phyloP scores from a whole-genome alignment of 2,888 invertebrate species.

The Fissipunctia ypsillon region DNA sequence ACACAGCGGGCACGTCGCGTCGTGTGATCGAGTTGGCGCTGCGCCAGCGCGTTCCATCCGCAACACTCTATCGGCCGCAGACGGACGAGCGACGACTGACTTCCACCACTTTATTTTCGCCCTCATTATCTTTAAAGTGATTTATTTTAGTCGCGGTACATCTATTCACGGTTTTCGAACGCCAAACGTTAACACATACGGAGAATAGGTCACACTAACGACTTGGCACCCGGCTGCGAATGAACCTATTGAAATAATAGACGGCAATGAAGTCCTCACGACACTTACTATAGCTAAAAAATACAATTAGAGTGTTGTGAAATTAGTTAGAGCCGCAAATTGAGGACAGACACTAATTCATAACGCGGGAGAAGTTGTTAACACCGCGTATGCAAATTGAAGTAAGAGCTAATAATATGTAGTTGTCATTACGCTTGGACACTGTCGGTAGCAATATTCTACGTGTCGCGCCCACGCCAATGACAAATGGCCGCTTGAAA shows the following conservation, averaged over 20 bases:
- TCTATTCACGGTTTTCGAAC: conserved; percentile 79
- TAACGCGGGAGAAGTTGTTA: conserved; percentile 73
- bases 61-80: conserved; percentile 81
- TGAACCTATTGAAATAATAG: conserved; percentile 81
- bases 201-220: conserved; percentile 85
- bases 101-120: conserved; percentile 88
- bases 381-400: conserved; percentile 76
- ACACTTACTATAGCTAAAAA: conserved; percentile 74
- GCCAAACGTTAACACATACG: conserved; percentile 82
- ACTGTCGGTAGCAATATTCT: conserved; percentile 68
- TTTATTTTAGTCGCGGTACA: conserved; percentile 85
- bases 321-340: conserved; percentile 81
- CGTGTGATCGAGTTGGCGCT: conserved; percentile 85
- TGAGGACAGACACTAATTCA: conserved; percentile 77
- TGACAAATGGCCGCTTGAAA: conserved; percentile 77
- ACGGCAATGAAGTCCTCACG: conserved; percentile 84
- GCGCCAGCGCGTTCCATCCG: conserved; percentile 78
- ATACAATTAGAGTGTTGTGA: conserved; percentile 80
- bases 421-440: conserved; percentile 52
- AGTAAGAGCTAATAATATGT: conserved; percentile 75
- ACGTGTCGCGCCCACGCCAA: conserved; percentile 72
- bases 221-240: conserved; percentile 81
- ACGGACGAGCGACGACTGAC: conserved; percentile 84
- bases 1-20: conserved; percentile 71
- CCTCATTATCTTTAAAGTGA: conserved; percentile 89